Base-by-base conservation (phyloP, 2,888 invertebrate genomes). In the Orgyia antiqua region DNA sequence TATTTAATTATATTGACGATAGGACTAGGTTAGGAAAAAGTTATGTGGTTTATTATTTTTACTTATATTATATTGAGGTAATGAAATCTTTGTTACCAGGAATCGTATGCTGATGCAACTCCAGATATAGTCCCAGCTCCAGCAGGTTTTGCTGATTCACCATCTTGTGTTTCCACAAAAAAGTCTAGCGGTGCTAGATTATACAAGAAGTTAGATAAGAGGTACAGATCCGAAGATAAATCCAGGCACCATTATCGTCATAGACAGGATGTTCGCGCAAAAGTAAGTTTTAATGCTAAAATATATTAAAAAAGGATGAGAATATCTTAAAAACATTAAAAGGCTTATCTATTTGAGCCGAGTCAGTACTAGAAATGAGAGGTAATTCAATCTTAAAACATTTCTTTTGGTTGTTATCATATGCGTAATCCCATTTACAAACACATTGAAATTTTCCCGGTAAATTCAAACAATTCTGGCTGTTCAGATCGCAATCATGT, bases 131-230 rank as follows among this genome's bases (percentile, higher is more conserved):
- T 95, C 1, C 93, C 94, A 58, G 95, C 95, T 0, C 95, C 95
- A 1, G 95, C 94, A 9, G 94, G 94, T 24, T 96, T 95, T 66
- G 95, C 94, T 4, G 95, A 96, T 69, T 95, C 94, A 0, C 95
- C 95, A 3, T 82, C 74, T 11, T 86, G 89, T 56, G 41, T 53
- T 2, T 60, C 65, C 10, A 57, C 66, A 5, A 84, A 79, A 48
- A 82, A 82, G 35, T 57, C 74, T 2, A 83, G 51, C 34, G 88
- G 87, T 33, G 90, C 88, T 26, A 84, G 90, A 13, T 70, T 94
- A 13, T 94, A 93, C 66, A 95, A 92, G 74, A 95, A 93, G 70
- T 88, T 91, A 60, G 93, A 92, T 58, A 94, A 92, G 58, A 83
- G 93, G 50, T 94, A 91, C 70, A 88, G 93, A n/a, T 94, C 93